Base-by-base conservation (phyloP, 1,140 invertebrate genomes). In the Nasonia vitripennis region DNA sequence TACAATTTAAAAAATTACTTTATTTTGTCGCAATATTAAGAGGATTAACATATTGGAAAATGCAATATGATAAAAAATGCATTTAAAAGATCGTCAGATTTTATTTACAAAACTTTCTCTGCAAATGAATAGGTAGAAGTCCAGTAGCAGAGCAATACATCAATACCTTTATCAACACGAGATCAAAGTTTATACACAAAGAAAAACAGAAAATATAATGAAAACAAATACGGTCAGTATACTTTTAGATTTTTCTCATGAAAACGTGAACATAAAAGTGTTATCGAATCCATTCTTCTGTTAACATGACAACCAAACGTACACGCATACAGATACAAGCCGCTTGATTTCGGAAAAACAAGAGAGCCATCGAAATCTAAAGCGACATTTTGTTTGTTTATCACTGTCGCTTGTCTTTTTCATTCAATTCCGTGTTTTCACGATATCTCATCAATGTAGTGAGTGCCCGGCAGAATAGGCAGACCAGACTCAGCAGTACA, bases 321-420 rank as follows among this genome's bases (percentile, higher is more conserved):
- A 17, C 14, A 55, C 51, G 51, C 17, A 55, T 51, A 20, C 71
- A 77, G 5, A 55, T 55, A 77, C 2, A 51, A 27, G 27, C 10
- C n/a, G 34, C 48, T 78, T 78, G 45, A 78, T 78, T 78, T 31
- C 23, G 4, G n/a, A 12, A 78, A 78, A 78, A 78, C 75, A 78
- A 78, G 23, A 6, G 75, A 27, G 4, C 20, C 45, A 48, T 4
- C 12, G n/a, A 6, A 62, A 62, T n/a, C 55, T 62, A 62, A 27
- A 48, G 45, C 4, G 23, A 78, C 10, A 37, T 78, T 67, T 67
- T 37, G 17, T 78, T 78, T 78, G 77, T 45, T 67, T 68, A 81
- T 81, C 68, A 81, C 51, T 73, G 41, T 82, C n/a, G 48, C 71
- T 74, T 82, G 31, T 82, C 5, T 17, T 62, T 82, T 75, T 75